A percentile compares a stretch with the other conserved stretches of the same genome.
These are phyloP conservation scores for Laodelphax striatellus DNA, from an alignment of 1,140 invertebrate species.

Conservation along the genomic window DNA sequence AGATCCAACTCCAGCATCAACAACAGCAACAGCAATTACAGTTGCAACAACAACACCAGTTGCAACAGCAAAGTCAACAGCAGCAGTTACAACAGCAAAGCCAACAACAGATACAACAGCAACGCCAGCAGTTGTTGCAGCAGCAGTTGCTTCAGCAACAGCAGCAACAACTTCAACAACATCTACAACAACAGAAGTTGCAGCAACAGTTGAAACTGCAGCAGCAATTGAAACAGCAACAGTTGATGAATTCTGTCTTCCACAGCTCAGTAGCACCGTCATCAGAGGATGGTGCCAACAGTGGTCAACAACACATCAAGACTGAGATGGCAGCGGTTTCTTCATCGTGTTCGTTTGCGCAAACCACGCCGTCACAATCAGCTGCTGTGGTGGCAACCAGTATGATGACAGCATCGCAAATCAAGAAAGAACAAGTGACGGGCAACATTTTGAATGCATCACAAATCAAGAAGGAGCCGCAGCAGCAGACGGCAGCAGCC, in stretches of 20 bases:
- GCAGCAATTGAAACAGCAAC: constrained; percentile 6
- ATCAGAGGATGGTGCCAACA: no score
- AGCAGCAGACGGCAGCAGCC: background rate
- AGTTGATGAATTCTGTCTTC: constrained; percentile 16
- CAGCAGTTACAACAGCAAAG: constrained; percentile 4
- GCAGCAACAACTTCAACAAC: background rate
- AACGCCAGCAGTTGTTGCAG: background rate
- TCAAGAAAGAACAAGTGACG: background rate
- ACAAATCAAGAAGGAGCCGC: constrained; percentile 9
- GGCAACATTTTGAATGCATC: background rate
- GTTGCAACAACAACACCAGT: constrained; percentile 6
- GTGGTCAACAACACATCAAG: constrained; percentile 4
- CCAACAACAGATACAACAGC: background rate
- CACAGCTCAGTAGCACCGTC: constrained; percentile 11
- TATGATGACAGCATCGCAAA: background rate
- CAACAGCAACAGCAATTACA: background rate
- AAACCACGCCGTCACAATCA: constrained; percentile 20
- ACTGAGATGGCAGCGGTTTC: background rate
- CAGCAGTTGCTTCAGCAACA: background rate
- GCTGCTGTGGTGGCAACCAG: background rate
- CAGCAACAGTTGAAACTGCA: constrained; percentile 22
- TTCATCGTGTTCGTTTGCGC: background rate
- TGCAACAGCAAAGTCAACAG: constrained; percentile 6
- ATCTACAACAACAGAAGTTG: constrained; percentile 28
- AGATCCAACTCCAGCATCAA: background rate